Conservation (phyloP, 2,888 invertebrate species). For the Drosophila gaucha region DNA sequence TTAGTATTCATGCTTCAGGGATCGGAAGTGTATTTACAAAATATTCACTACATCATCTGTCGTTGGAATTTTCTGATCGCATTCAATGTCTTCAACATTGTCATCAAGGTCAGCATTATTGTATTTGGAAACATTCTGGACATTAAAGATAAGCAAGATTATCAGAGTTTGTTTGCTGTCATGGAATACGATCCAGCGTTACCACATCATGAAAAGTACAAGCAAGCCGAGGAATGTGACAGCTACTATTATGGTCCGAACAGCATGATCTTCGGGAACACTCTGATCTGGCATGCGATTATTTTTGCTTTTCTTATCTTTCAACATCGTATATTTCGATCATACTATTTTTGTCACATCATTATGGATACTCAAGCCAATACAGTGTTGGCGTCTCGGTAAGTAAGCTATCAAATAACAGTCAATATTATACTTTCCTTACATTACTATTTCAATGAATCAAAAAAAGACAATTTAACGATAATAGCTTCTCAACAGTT, state of each 20-base stretch:
- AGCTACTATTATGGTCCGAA: constrained; percentile 59
- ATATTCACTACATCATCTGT: constrained; percentile 91
- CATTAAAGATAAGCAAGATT: constrained; percentile 30
- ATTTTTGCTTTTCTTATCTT: constrained; percentile 97
- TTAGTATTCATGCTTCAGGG: constrained; percentile 99
- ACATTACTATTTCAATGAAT: no score
- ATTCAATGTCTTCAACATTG: constrained; percentile 95
- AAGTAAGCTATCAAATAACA: constrained; percentile 58
- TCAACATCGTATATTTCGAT: constrained; percentile 95
- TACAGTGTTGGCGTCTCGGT: constrained; percentile 96
- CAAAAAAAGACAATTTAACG: no score
- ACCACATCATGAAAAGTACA: neutral
- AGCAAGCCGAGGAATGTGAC: neutral
- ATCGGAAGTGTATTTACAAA: constrained; percentile 96
- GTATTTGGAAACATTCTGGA: constrained; percentile 93
- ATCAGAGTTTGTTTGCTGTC: constrained; percentile 45
- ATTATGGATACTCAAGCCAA: constrained; percentile 98
- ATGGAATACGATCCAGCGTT: constrained; percentile 32
- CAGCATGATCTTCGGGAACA: constrained; percentile 86
- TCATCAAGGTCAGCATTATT: constrained; percentile 93
- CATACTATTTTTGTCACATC: constrained; percentile 98
- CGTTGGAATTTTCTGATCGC: constrained; percentile 95
- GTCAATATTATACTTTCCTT: no score
- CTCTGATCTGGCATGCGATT: constrained; percentile 95
- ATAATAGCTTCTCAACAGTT: no score